These are phyloP conservation scores for Alauda arvensis DNA, from an alignment of 2,797 vertebrate species.

Conservation along the genomic window DNA sequence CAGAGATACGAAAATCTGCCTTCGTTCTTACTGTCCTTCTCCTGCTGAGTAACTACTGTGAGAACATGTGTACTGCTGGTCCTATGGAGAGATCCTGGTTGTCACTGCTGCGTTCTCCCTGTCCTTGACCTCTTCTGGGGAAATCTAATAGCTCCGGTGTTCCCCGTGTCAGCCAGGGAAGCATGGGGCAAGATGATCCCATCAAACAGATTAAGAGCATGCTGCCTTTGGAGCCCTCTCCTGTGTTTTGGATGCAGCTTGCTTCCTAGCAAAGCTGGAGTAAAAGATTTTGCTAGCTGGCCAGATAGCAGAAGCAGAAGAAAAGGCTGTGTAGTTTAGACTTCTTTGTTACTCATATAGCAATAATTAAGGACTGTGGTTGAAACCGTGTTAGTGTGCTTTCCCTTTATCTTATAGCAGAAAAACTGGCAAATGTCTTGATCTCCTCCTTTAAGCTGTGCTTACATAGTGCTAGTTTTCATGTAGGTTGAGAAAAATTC, in stretches of 20 bases:
- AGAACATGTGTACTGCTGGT: neutral
- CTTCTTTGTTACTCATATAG: neutral
- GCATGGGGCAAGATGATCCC: neutral
- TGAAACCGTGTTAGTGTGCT: neutral
- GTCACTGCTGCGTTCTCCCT: neutral
- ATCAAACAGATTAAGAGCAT: neutral
- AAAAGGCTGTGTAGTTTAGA: neutral
- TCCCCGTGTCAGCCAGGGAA: neutral
- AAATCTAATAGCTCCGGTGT: fast-evolving
- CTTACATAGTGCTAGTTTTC: neutral
- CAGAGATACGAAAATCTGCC: neutral
- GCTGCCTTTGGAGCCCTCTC: neutral
- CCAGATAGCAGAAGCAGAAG: neutral
- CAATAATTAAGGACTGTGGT: neutral
- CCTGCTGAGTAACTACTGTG: neutral
- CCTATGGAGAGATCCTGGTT: neutral
- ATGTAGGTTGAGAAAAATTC: neutral
- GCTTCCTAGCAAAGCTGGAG: neutral
- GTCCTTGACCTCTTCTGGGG: neutral
- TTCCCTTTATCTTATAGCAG: neutral
- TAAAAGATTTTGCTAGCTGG: neutral
- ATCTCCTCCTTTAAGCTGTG: neutral
- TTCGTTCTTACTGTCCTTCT: neutral
- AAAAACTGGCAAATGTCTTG: neutral
- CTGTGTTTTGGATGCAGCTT: neutral